Conservation (phyloP, 2,888 invertebrate species). For the Eupeodes luniger region DNA sequence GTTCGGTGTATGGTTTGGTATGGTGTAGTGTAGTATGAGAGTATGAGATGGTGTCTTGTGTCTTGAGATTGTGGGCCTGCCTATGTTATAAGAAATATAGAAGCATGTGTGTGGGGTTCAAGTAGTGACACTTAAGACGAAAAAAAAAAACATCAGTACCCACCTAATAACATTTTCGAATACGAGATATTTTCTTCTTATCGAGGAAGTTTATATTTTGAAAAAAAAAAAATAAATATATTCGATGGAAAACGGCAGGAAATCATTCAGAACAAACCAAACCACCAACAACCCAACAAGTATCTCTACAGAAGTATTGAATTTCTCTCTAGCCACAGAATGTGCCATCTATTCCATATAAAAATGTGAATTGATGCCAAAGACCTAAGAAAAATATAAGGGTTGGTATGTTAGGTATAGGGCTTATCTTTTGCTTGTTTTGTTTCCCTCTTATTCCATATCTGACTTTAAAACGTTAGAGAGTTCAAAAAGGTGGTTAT, state of each 20-base stretch:
- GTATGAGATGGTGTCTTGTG: too few species aligned
- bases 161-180: background rate
- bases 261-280: slow-evolving; percentile 55
- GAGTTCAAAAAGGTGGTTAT: slow-evolving; percentile 73
- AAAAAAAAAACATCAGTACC: slow-evolving; percentile 22
- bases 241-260: slow-evolving; percentile 72
- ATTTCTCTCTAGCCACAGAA: slow-evolving; percentile 69
- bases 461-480: slow-evolving; percentile 14
- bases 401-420: background rate
- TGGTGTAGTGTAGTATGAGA: background rate
- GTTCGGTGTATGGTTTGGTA: too few species aligned
- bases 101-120: slow-evolving; percentile 65
- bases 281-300: too few species aligned
- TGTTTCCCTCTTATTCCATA: background rate
- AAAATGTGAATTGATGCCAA: background rate
- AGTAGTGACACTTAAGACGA: slow-evolving; percentile 73
- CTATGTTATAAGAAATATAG: slow-evolving; percentile 6
- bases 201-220: slow-evolving; percentile 63
- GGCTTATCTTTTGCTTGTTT: slow-evolving; percentile 37
- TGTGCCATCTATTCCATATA: background rate
- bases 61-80: slow-evolving; percentile 15
- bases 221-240: slow-evolving; percentile 13
- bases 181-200: slow-evolving; percentile 39
- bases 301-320: slow-evolving; percentile 48
- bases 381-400: slow-evolving; percentile 27